phyloP scores from a whole-genome alignment of 2,113 vertebrate genomes.

The Perognathus longimembris region DNA sequence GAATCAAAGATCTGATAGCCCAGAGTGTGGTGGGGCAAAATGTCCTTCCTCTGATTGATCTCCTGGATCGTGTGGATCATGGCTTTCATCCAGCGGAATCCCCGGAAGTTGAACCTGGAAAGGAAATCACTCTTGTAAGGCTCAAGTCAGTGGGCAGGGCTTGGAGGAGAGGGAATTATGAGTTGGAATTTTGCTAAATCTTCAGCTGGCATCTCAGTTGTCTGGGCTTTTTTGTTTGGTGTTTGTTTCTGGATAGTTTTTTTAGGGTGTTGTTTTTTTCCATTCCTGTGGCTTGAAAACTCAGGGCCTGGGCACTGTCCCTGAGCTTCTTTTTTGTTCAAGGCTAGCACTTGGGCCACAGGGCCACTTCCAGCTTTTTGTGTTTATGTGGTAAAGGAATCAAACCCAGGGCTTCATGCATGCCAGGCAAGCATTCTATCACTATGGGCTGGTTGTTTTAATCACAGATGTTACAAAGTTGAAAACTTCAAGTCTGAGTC shows the following conservation, averaged over 20 bases:
- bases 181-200: background rate
- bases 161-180: background rate
- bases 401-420: too few species aligned
- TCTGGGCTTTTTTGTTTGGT: too few species aligned
- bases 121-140: conserved; percentile 23
- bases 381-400: too few species aligned
- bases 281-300: too few species aligned
- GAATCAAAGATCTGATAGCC: conserved; percentile 92
- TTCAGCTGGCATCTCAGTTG: background rate
- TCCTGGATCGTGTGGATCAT: conserved; percentile 92
- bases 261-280: too few species aligned
- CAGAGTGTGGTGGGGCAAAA: conserved; percentile 89
- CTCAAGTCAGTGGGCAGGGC: background rate
- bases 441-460: too few species aligned
- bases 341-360: too few species aligned
- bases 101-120: conserved; percentile 91
- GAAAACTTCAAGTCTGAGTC: background rate
- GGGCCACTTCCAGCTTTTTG: too few species aligned
- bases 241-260: too few species aligned
- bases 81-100: conserved; percentile 91
- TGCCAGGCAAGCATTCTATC: too few species aligned
- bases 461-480: background rate
- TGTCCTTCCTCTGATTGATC: conserved; percentile 86
- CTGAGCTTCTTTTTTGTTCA: too few species aligned
- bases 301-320: too few species aligned